Evolutionary conservation across 2,888 invertebrate genomes (phyloP), one percentile per base, ranked within the genome.

Genomic region (Trachelus iudaicus): DNA sequence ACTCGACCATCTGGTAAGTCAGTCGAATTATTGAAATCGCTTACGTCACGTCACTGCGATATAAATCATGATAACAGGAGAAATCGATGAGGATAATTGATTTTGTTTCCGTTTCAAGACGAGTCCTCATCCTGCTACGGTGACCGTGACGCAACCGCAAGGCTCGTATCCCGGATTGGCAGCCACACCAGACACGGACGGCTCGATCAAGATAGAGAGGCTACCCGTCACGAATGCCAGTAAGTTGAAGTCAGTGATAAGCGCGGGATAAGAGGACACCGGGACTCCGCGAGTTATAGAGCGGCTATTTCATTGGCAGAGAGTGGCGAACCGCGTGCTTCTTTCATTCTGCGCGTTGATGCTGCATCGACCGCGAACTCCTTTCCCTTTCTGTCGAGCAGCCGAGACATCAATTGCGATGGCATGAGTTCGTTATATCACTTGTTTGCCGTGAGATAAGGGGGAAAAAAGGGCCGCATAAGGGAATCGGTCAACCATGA

Each of bases 171-270:
- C 92, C 82, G 91, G 92, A 87, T 89, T 92, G 90, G 92, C 92
- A 87, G 93, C 89, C 91, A 94, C 92, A 79, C 91, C 90, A 79
- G 92, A 92, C 89, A 90, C 93, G 34, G 94, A 94, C 87, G 93
- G 94, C 68, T 93, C 94, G 78, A 94, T 94, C 89, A 95, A 95
- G 90, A 93, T 94, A 90, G 94, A 95, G 91, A 92, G 94, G 86
- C 93, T 94, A 88, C 92, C 93, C 78, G 92, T 93, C 88, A 93
- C 93, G 83, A 94, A 94, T 88, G 94, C 94, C 85, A 94, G 94
- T 94, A 85, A 92, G 94, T 93, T 88, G 81, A 85, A 69, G 69
- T 73, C 31, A 3, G 30, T 56, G 73, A 73, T 73, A 40, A 35
- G 12, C 6, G 40, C 15, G 40, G 4, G 15, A 15, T 15, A 15